phyloP scores from a whole-genome alignment of 2,113 vertebrate species.

The Alouatta palliata region DNA sequence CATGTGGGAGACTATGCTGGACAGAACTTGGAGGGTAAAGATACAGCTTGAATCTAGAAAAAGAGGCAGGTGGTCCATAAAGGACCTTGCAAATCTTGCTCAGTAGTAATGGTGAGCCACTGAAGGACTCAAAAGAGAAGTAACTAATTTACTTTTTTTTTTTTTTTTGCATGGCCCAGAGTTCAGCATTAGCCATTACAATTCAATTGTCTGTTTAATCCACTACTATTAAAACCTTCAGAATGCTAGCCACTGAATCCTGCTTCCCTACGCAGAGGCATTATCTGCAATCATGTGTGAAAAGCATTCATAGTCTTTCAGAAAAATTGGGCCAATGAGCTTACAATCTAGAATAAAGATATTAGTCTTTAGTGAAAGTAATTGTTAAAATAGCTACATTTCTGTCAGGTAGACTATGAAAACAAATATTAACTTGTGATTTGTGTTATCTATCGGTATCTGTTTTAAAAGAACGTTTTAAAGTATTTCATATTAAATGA shows the following conservation, averaged over 20 bases:
- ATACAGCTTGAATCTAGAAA: slow-evolving; percentile 1
- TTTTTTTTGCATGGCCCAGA: not conserved
- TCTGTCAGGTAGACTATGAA: not conserved
- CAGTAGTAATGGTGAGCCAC: not conserved
- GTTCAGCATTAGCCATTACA: not conserved
- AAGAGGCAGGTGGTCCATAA: not conserved
- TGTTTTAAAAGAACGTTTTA: slow-evolving; percentile 29
- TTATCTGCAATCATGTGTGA: not conserved
- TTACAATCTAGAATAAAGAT: not conserved
- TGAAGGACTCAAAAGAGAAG: not conserved
- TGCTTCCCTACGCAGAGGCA: not conserved
- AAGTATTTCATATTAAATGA: slow-evolving; percentile 6
- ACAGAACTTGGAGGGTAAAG: not conserved
- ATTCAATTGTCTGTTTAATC: slow-evolving; percentile 1
- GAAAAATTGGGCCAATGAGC: slow-evolving; percentile 8
- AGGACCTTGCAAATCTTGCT: slow-evolving; percentile 8
- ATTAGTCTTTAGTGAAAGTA: not conserved
- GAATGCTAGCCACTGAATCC: not conserved
- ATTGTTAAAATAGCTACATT: slow-evolving; percentile 39
- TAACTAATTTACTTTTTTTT: not conserved
- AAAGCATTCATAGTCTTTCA: slow-evolving; percentile 12
- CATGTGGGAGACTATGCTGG: not conserved
- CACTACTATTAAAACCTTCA: not conserved
- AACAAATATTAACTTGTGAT: slow-evolving; percentile 24
- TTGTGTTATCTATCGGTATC: not conserved